Evolutionary conservation across 2,888 invertebrate genomes (phyloP).

Genomic region (Asteroscopus sphinx): DNA sequence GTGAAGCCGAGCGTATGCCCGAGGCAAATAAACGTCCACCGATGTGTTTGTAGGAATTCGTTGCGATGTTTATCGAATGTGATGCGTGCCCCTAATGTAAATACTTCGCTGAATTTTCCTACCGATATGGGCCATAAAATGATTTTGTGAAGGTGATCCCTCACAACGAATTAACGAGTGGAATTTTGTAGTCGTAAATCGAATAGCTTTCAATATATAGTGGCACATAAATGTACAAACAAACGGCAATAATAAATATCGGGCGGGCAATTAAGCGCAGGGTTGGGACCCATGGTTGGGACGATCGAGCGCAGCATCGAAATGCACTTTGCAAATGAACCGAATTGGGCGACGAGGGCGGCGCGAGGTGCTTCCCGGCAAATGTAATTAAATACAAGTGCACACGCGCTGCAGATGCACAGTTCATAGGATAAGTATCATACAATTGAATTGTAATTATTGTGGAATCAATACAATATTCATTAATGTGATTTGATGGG

Average conservation of each 20-base stretch:
- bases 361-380: slow-evolving; percentile 58
- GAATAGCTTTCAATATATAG: slow-evolving; percentile 71
- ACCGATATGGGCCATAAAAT: slow-evolving; percentile 53
- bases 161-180: slow-evolving; percentile 42
- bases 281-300: slow-evolving; percentile 82
- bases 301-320: slow-evolving; percentile 85
- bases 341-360: slow-evolving; percentile 70
- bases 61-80: slow-evolving; percentile 86
- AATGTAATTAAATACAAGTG: slow-evolving; percentile 83
- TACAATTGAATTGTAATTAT: slow-evolving; percentile 35
- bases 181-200: slow-evolving; percentile 58
- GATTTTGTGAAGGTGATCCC: slow-evolving; percentile 50
- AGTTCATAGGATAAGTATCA: slow-evolving; percentile 43
- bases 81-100: slow-evolving; percentile 79
- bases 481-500: slow-evolving; percentile 8
- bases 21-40: slow-evolving; percentile 86
- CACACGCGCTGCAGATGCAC: slow-evolving; percentile 49
- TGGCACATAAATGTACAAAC: slow-evolving; percentile 73
- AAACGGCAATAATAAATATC: slow-evolving; percentile 86
- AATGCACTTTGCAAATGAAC: slow-evolving; percentile 90
- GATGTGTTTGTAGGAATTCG: slow-evolving; percentile 87
- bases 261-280: slow-evolving; percentile 83
- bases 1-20: slow-evolving; percentile 81
- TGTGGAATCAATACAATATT: slow-evolving; percentile 38
- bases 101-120: slow-evolving; percentile 65